These are phyloP conservation scores for Abrostola triplasia DNA, from an alignment of 2,888 invertebrate species.

Conservation along the genomic window DNA sequence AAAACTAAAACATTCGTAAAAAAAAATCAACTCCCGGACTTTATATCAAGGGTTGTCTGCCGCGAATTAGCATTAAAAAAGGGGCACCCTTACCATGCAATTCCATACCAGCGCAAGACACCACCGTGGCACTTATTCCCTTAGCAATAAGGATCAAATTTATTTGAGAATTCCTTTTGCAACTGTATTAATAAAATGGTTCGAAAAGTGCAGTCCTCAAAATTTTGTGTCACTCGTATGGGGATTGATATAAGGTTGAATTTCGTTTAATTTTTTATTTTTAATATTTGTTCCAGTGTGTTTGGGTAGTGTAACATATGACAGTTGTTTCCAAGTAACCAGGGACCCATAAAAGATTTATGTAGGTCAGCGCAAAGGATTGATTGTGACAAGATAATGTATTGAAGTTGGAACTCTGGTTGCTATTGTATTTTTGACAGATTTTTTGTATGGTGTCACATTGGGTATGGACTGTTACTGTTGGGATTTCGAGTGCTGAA, in stretches of 20 bases:
- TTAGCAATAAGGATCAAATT: conserved; percentile 3
- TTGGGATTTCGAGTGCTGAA: too few relatives aligned
- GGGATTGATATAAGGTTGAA: background rate
- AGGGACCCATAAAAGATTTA: conserved; percentile 63
- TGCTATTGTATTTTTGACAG: background rate
- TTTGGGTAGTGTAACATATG: conserved; percentile 14
- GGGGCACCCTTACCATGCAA: conserved; percentile 60
- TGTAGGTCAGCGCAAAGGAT: conserved; percentile 62
- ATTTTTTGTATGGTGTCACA: too few relatives aligned
- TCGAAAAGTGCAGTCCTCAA: background rate
- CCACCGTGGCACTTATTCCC: background rate
- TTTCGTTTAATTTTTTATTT: conserved; percentile 1
- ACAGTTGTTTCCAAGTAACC: conserved; percentile 46
- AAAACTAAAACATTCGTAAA: conserved; percentile 9
- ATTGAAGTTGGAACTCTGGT: conserved; percentile 34
- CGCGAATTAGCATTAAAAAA: conserved; percentile 73
- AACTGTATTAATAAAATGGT: background rate
- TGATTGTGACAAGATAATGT: conserved; percentile 60
- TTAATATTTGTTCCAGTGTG: background rate
- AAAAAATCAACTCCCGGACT: conserved; percentile 36
- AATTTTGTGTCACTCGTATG: background rate
- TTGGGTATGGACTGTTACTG: too few relatives aligned
- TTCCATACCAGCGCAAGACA: fast-evolving
- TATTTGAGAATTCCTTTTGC: background rate
- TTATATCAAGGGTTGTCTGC: conserved; percentile 59